Conservation (phyloP, 2,888 invertebrate genomes). For the Machimus rusticus region DNA sequence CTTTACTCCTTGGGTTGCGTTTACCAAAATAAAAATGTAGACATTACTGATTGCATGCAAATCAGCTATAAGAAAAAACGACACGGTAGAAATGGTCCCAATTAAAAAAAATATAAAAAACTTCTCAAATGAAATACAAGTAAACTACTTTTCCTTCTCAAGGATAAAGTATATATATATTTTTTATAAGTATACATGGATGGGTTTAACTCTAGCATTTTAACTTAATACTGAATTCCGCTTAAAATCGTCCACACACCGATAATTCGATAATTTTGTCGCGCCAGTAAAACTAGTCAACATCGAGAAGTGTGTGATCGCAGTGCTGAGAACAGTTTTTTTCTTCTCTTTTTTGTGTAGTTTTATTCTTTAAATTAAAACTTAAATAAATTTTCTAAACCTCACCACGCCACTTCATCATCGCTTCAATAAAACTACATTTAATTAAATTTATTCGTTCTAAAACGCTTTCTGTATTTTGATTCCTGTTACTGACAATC, state of each 20-base stretch:
- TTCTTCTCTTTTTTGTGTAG: background rate
- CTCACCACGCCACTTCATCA: background rate
- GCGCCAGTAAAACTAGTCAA: constrained; percentile 15
- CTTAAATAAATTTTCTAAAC: background rate
- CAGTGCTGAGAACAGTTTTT: background rate
- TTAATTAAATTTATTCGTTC: background rate
- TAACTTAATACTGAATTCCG: constrained; percentile 18
- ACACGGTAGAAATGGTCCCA: background rate
- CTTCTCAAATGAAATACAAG: background rate
- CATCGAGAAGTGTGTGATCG: background rate
- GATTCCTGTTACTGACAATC: background rate
- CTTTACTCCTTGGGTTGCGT: too few relatives aligned
- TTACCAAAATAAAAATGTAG: too few relatives aligned
- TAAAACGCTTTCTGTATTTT: background rate
- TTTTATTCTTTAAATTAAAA: background rate
- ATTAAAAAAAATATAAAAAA: too few relatives aligned
- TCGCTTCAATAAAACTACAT: background rate
- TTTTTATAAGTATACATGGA: constrained; percentile 7
- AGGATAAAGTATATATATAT: background rate
- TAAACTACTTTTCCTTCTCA: background rate
- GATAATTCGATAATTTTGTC: background rate
- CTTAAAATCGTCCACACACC: constrained; percentile 2
- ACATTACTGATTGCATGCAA: too few relatives aligned
- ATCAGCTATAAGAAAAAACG: background rate
- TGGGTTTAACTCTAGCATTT: constrained; percentile 2